phyloP scores from a whole-genome alignment of 1,140 invertebrate species.

The Lasaia peninsularis region DNA sequence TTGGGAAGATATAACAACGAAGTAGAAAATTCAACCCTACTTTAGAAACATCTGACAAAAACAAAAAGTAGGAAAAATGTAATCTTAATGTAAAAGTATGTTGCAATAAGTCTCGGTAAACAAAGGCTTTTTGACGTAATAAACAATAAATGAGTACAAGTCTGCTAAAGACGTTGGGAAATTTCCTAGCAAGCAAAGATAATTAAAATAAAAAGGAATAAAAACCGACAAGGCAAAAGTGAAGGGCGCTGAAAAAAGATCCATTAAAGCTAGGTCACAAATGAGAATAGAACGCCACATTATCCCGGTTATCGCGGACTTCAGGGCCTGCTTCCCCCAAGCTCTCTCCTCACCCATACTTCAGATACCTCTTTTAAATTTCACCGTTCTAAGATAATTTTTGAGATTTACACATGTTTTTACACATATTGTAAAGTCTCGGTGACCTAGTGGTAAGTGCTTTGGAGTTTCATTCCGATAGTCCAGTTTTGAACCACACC shows the following conservation, averaged over 20 bases:
- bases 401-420: background rate
- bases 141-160: background rate
- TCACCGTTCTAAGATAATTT: no score
- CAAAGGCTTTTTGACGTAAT: background rate
- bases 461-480: no score
- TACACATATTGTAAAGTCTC: background rate
- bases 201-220: constrained; percentile 44
- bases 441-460: no score
- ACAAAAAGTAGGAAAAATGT: no score
- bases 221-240: constrained; percentile 56
- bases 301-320: constrained; percentile 55
- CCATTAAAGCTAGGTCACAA: constrained; percentile 61
- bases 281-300: constrained; percentile 50
- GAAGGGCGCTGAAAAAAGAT: constrained; percentile 55
- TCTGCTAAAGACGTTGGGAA: constrained; percentile 7
- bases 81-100: background rate
- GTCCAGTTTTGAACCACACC: no score
- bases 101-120: background rate
- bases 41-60: no score
- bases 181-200: constrained; percentile 33
- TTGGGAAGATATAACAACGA: no score
- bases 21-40: no score
- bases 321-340: constrained; percentile 27
- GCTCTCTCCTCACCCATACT: constrained; percentile 12
- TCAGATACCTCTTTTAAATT: constrained; percentile 16